Percentiles rank a stretch among this genome's conserved stretches.
phyloP scores from a whole-genome alignment of 2,113 vertebrate genomes.

The Chlamydotis undulata region DNA sequence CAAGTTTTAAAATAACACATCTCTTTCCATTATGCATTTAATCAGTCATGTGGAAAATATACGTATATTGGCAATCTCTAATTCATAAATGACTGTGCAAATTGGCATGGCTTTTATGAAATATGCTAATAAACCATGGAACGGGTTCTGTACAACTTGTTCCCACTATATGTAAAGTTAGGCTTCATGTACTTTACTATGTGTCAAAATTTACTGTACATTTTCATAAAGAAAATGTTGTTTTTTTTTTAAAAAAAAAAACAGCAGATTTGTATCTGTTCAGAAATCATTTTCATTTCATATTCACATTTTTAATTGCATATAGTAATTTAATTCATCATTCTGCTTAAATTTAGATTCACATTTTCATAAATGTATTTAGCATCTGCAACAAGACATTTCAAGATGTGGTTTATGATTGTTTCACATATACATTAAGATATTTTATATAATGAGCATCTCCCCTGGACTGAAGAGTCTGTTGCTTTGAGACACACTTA shows the following conservation, averaged over 20 bases:
- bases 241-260: background rate
- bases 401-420: background rate
- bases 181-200: background rate
- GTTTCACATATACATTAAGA: background rate
- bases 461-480: conserved; percentile 3
- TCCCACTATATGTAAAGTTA: background rate
- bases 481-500: background rate
- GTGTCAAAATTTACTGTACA: conserved; percentile 17
- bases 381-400: conserved; percentile 18
- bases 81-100: conserved; percentile 64
- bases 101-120: background rate
- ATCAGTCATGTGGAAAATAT: conserved; percentile 64
- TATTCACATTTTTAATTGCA: conserved; percentile 33
- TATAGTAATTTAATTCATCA: background rate
- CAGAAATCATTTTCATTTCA: background rate
- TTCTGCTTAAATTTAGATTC: conserved; percentile 27
- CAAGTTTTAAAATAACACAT: conserved; percentile 72
- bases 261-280: background rate
- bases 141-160: background rate
- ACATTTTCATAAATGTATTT: conserved; percentile 9
- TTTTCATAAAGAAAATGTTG: conserved; percentile 2
- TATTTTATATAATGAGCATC: conserved; percentile 1
- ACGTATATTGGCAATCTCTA: conserved; percentile 45
- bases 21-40: conserved; percentile 67
- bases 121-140: conserved; percentile 18